A percentile compares a stretch with the other conserved stretches of the same genome.
phyloP scores from a whole-genome alignment of 2,797 vertebrate genomes.

The Tolypeutes matacus region DNA sequence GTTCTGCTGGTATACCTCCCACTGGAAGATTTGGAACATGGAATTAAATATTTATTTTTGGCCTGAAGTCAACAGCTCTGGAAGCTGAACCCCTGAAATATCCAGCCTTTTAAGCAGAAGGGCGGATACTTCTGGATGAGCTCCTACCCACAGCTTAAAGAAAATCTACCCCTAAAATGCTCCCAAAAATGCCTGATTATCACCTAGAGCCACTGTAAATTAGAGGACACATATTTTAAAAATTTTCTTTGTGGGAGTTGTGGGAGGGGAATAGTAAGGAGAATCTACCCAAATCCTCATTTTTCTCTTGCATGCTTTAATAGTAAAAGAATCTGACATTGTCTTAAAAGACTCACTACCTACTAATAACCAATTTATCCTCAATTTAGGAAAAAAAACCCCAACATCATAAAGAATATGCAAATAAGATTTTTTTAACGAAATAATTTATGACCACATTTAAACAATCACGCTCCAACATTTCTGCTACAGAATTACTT shows the following conservation, averaged over 20 bases:
- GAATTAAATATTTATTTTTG: conserved; percentile 38
- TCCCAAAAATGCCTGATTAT: neutral
- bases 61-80: neutral
- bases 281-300: neutral
- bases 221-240: neutral
- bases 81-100: conserved; percentile 1
- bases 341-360: neutral
- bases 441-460: neutral
- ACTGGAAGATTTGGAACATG: conserved; percentile 20
- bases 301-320: neutral
- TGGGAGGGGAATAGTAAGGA: neutral
- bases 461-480: neutral
- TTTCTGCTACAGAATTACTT: neutral
- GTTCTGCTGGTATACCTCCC: neutral
- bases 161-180: neutral
- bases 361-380: neutral
- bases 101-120: neutral
- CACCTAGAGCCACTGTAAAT: neutral
- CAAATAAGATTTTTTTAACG: neutral
- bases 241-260: neutral
- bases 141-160: neutral
- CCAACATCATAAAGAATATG: neutral
- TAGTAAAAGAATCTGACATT: neutral
- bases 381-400: neutral
- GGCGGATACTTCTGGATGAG: neutral